A percentile compares a stretch with the other conserved stretches of the same genome.
phyloP scores from a whole-genome alignment of 2,888 invertebrate species.

The Stenurella melanura region DNA sequence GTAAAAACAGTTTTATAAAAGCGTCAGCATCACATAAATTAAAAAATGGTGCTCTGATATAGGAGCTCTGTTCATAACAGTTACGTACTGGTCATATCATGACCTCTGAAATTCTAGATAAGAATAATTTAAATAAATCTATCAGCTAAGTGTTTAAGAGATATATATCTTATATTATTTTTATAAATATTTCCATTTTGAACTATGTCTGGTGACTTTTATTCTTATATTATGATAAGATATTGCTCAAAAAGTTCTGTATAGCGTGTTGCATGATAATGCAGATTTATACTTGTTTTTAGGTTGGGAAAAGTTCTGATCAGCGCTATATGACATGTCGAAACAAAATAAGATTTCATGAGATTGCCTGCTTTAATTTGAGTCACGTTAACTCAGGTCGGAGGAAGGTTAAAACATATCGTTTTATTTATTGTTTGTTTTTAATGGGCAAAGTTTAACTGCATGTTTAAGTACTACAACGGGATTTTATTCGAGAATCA shows the following conservation, averaged over 20 bases:
- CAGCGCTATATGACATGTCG: constrained; percentile 33
- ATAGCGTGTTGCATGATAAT: constrained; percentile 49
- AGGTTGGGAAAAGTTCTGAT: constrained; percentile 29
- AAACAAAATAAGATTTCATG: constrained; percentile 36
- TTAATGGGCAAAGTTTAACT: constrained; percentile 10
- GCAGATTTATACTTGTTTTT: constrained; percentile 26
- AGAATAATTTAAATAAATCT: neutral
- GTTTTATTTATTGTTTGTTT: constrained; percentile 25
- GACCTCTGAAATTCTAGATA: too few relatives aligned
- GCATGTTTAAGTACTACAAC: constrained; percentile 9
- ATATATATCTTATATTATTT: constrained; percentile 3
- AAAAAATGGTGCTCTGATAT: too few relatives aligned
- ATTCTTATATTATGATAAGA: constrained; percentile 42
- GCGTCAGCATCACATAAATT: too few relatives aligned
- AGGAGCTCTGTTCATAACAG: too few relatives aligned
- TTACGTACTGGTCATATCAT: too few relatives aligned
- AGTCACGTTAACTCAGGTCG: constrained; percentile 29
- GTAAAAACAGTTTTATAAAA: too few relatives aligned
- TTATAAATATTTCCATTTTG: constrained; percentile 2
- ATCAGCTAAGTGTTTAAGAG: neutral
- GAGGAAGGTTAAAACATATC: constrained; percentile 22
- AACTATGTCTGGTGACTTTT: constrained; percentile 36
- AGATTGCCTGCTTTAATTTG: constrained; percentile 26
- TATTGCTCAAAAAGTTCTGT: constrained; percentile 42
- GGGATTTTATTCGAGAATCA: neutral